Percentiles rank a stretch among this genome's conserved stretches.
Evolutionary conservation across 1,140 invertebrate genomes (phyloP).

Genomic region (Neotoxoptera formosana): DNA sequence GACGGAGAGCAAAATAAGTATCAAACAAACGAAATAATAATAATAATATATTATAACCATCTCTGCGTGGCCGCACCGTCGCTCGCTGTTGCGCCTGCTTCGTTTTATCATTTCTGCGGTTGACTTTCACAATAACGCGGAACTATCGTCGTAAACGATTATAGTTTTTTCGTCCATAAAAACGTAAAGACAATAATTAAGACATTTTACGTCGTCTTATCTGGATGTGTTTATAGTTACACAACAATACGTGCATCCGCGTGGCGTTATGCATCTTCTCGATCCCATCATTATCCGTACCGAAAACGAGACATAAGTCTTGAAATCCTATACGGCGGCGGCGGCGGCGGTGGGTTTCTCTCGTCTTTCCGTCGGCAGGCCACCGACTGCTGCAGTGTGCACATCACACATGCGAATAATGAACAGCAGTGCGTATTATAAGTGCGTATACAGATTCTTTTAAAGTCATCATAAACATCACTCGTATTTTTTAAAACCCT

Average conservation of each 20-base stretch:
- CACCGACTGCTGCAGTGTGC: background rate
- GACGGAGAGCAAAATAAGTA: background rate
- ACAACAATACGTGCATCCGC: too few species aligned
- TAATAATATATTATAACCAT: background rate
- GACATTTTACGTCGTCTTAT: constrained; percentile 9
- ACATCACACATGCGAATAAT: background rate
- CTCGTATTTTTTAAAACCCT: too few species aligned
- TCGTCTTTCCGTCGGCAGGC: background rate
- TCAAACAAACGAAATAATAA: background rate
- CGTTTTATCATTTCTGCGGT: background rate
- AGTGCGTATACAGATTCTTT: too few species aligned
- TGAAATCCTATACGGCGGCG: background rate
- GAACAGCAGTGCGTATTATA: background rate
- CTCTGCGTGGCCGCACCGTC: constrained; percentile 1
- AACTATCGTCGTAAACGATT: background rate
- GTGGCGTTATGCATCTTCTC: background rate
- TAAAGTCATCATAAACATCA: too few species aligned
- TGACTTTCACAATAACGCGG: constrained; percentile 32
- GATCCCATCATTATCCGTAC: background rate
- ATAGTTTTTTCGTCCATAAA: background rate
- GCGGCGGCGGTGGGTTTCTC: background rate
- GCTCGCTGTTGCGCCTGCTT: background rate
- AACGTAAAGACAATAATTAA: background rate
- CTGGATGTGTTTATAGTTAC: background rate
- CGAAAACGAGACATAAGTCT: background rate